Base-by-base conservation (phyloP, 2,113 vertebrate genomes). In the Eolophus roseicapilla region DNA sequence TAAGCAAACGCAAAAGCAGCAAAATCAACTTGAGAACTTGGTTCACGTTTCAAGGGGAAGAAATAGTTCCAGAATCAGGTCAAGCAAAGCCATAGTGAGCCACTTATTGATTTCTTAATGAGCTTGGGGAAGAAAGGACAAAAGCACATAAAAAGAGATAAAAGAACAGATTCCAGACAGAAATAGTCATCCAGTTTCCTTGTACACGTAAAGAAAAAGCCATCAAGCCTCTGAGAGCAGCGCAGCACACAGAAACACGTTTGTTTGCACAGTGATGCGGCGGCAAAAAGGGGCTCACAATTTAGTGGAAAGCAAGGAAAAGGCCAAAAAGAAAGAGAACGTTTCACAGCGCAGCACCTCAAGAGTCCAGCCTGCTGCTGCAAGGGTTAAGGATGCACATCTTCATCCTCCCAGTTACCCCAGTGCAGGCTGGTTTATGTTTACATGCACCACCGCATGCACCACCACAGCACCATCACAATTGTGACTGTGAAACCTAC, bases 51-150 rank as follows among this genome's bases (percentile, higher is more conserved):
- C 2, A 9, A 28, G 55, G 55, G 73, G 63, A 90, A 92, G 46
- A 81, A 93, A 90, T 33, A 55, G 43, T 86, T 81, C 47, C 55
- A 68, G 90, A 96, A 83, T 50, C 31, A 59, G 85, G 76, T 92
- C 86, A 94, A 90, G 90, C 86, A 86, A 93, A 92, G 64, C 68
- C 64, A 73, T 67, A 9, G 49, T 74, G 92, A 96, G 52, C 33
- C 44, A 67, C 35, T 81, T 90, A 95, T 12, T 85, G 78, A 95
- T 96, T 96, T 85, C 75, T 93, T 85, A 97, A 91, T 59, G 78
- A 95, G 63, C 29, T 19, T 27, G 11, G 25, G 23, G 21, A 43
- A 12, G 44, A 46, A 60, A 53, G 77, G 44, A 7, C 35, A 64
- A 78, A 44, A 43, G 37, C 28, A 39, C 16, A 20, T 52, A 46